Conservation (phyloP, 2,113 vertebrate genomes). For the Bambusicola thoracicus region DNA sequence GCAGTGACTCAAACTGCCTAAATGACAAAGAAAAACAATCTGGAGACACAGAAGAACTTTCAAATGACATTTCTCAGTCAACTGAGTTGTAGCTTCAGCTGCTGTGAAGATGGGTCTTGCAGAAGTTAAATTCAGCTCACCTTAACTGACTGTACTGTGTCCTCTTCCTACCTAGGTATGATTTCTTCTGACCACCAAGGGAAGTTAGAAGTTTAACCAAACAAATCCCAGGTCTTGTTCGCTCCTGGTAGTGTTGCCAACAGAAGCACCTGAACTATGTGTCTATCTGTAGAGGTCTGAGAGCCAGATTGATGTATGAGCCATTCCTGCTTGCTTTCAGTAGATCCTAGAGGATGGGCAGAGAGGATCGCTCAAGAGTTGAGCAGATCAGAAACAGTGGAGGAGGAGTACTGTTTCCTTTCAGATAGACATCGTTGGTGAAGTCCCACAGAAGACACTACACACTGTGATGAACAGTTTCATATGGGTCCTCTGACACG, state of each 20-base stretch:
- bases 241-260: not conserved
- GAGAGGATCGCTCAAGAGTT: not conserved
- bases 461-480: not conserved
- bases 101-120: not conserved
- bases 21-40: not conserved
- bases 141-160: not conserved
- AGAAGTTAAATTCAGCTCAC: not conserved
- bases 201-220: not conserved
- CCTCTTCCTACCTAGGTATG: not conserved
- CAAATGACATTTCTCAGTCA: not conserved
- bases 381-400: not conserved
- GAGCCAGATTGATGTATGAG: not conserved
- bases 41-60: not conserved
- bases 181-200: not conserved
- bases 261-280: not conserved
- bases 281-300: not conserved
- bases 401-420: not conserved
- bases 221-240: not conserved
- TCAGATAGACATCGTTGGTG: not conserved
- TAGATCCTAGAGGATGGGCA: not conserved
- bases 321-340: not conserved
- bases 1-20: not conserved
- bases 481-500: not conserved
- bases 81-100: not conserved
- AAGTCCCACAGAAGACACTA: not conserved